Evolutionary conservation across 2,888 invertebrate species (phyloP).

Genomic region (Therioaphis trifolii): DNA sequence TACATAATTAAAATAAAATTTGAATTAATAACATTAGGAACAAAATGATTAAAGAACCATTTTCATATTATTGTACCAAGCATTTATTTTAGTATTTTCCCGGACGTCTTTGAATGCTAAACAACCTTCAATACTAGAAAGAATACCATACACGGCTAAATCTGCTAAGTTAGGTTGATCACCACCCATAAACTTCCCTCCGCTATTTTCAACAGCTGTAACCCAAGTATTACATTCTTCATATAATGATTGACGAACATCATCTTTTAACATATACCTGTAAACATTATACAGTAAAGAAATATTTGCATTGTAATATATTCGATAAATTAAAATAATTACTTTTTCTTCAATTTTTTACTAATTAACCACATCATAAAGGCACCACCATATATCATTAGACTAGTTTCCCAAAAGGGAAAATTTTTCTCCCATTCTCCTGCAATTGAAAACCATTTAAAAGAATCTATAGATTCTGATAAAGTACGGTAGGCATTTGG

Average conservation of each 20-base stretch:
- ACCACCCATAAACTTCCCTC: constrained; percentile 87
- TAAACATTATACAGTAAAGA: constrained; percentile 65
- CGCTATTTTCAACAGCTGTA: constrained; percentile 76
- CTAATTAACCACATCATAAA: constrained; percentile 93
- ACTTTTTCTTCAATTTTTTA: constrained; percentile 87
- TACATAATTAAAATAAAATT: not conserved
- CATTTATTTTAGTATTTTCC: constrained; percentile 78
- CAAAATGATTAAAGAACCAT: constrained; percentile 71
- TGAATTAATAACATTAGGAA: constrained; percentile 34
- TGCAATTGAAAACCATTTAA: constrained; percentile 91
- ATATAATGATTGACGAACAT: constrained; percentile 90
- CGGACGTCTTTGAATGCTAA: constrained; percentile 85
- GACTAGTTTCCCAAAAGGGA: constrained; percentile 82
- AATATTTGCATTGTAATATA: not conserved
- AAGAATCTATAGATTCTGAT: constrained; percentile 88
- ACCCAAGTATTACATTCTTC: constrained; percentile 88
- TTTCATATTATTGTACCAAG: constrained; percentile 84
- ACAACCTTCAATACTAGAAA: constrained; percentile 94
- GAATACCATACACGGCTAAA: constrained; percentile 88
- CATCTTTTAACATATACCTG: constrained; percentile 85
- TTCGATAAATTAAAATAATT: constrained; percentile 63
- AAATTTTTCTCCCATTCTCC: constrained; percentile 94
- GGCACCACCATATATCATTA: constrained; percentile 93
- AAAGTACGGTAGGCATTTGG: constrained; percentile 95
- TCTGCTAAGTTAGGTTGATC: constrained; percentile 89